phyloP scores from a whole-genome alignment of 35 echinoderm and acorn worm genomes.

The Holothuria glaberrima region DNA sequence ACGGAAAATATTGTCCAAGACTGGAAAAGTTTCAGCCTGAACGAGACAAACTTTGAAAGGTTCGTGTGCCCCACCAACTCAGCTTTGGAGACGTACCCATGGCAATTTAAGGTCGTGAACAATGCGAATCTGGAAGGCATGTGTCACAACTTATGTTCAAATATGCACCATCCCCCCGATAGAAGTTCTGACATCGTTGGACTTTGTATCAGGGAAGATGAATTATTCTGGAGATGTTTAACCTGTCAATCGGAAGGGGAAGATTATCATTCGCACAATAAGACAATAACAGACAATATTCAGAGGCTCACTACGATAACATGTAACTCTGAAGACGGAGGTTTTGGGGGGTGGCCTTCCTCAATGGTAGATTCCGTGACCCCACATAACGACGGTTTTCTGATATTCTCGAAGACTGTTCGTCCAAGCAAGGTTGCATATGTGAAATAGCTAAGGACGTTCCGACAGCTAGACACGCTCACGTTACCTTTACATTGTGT shows the following conservation, averaged over 20 bases:
- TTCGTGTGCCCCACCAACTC: not conserved
- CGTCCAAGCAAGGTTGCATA: constrained; percentile 23
- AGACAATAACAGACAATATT: not conserved
- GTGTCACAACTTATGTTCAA: not conserved
- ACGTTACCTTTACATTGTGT: constrained; percentile 20
- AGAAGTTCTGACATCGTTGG: not conserved
- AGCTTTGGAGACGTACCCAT: not conserved
- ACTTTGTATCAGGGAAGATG: not conserved
- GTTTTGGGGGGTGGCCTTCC: not conserved
- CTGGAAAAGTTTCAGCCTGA: not conserved
- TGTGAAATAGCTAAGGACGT: constrained; percentile 15
- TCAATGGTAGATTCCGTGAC: not conserved
- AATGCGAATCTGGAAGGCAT: not conserved
- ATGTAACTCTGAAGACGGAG: not conserved
- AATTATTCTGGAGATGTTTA: not conserved
- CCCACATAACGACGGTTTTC: not conserved
- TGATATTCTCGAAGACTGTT: not conserved
- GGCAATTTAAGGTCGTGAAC: not conserved
- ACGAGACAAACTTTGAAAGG: not conserved
- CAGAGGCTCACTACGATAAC: not conserved
- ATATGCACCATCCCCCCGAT: not conserved
- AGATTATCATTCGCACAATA: not conserved
- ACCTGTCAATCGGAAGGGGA: not conserved
- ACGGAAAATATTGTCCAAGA: constrained; percentile 1
- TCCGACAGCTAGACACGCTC: not conserved